Evolutionary conservation across 2,888 invertebrate species (phyloP), one percentile per base, ranked within the genome.

Genomic region (Saturnia japonica): DNA sequence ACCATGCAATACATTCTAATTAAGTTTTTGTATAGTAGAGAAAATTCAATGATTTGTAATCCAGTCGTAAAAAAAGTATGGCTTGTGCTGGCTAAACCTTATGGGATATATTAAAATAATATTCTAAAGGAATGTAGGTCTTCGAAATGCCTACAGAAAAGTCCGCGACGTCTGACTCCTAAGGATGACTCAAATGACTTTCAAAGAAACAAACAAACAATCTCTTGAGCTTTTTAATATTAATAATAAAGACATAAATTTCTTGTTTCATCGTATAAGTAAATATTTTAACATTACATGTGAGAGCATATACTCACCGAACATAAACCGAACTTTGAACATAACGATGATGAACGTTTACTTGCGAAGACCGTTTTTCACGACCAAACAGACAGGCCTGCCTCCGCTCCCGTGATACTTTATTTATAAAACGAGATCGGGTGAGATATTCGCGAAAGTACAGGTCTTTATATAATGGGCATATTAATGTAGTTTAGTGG

Each of bases 311-410:
- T 34, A 22, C 11, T 25, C n/a, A 47, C 22, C 47, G 45, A 42
- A n/a, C n/a, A n/a, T 16, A 19, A 40, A 34, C 62, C 62, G 62
- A 62, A 64, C 64, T 64, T 40, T 64, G 64, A 64, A 64, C 64
- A 40, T 64, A 40, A 40, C 12, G 22, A n/a, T 19, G 64, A 19
- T 19, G 64, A 19, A 64, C 64, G 16, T 64, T 64, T 64, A 64
- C 64, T 64, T 64, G 64, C 64, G n/a, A 8, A 40, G 64, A 40
- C 9, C n/a, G 64, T 64, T 64, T 40, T 64, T 40, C n/a, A 1
- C n/a, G 62, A 62, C 64, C 28, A 40, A 34, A 40, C 12, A 40
- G n/a, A 19, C 19, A 40, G 64, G 11, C 40, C 64, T 64, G 19
- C 64, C 40, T 64, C 64, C 9, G 9, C 40, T 9, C 64, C 19